Percentiles rank a stretch among this genome's conserved stretches.
Conservation (phyloP, 2,113 vertebrate genomes). For the Brevimyrus niger region DNA sequence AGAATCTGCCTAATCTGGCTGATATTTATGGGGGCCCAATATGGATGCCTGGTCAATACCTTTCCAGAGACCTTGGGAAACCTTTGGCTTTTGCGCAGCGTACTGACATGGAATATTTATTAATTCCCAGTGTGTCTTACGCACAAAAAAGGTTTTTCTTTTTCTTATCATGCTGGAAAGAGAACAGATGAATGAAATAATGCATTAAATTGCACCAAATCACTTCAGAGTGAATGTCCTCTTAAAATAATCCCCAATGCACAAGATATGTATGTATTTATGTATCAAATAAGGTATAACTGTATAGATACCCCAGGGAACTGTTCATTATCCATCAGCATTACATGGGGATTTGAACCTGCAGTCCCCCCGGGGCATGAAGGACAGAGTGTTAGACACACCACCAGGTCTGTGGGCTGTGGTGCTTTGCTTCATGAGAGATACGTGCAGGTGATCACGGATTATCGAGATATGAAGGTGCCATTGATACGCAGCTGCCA, state of each 20-base stretch:
- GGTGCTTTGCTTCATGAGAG: neutral
- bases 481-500: neutral
- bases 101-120: neutral
- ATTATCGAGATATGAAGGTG: too few species aligned
- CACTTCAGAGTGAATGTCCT: neutral
- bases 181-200: neutral
- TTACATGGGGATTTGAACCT: neutral
- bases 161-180: neutral
- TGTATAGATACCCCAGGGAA: neutral
- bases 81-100: neutral
- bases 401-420: neutral
- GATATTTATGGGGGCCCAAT: neutral
- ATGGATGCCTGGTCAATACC: neutral
- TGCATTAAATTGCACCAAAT: neutral
- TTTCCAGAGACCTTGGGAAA: neutral
- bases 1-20: neutral
- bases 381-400: neutral
- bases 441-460: neutral
- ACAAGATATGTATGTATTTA: neutral
- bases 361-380: neutral
- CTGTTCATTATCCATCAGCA: neutral
- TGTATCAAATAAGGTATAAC: neutral
- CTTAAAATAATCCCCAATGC: neutral
- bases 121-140: neutral
- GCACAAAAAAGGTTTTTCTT: neutral